Evolutionary conservation across 2,113 vertebrate genomes (phyloP), one percentile per base, ranked within the genome.

Genomic region (Pampusana beccarii): DNA sequence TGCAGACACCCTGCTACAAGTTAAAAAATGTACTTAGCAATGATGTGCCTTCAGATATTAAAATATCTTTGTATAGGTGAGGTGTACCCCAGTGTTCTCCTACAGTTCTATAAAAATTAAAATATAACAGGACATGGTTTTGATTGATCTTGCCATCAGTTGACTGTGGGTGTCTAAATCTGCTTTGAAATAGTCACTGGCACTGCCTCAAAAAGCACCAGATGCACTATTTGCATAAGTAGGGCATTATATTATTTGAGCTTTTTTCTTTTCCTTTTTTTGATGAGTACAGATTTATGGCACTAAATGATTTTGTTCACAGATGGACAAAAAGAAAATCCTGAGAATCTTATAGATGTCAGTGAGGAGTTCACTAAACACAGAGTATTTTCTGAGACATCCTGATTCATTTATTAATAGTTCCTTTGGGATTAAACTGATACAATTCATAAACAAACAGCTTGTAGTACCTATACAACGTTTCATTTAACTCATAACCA

Each of bases 161-260:
- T 88, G 42, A 31, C 40, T 60, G 64, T 40, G 74, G 64, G 80
- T 75, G 38, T 73, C 57, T 90, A 58, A 73, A 65, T 15, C 44
- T 80, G 61, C 54, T 94, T 74, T 70, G 71, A 95, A 93, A 95
- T 17, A 84, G 42, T 90, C 73, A 66, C 67, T 95, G 92, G 90
- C 79, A 91, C 58, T 53, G 50, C 67, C 69, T 92, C 92, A 80
- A 48, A 80, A 86, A 86, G 72, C 69, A 93, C 69, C 86, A 94
- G 79, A 73, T 94, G 90, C 64, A 90, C 36, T 16, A 83, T 95
- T 94, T 92, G 61, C 86, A 86, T 88, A 90, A 93, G 69, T 31
- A 86, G 86, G 36, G 50, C 0, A 0, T 88, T 88, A 38, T 3
- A 53, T 19, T 3, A 53, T 19, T 16, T 56, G 42, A 81, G 58